Evolutionary conservation across 2,797 vertebrate species (phyloP).

Genomic region (Schizothorax lantsangensis): DNA sequence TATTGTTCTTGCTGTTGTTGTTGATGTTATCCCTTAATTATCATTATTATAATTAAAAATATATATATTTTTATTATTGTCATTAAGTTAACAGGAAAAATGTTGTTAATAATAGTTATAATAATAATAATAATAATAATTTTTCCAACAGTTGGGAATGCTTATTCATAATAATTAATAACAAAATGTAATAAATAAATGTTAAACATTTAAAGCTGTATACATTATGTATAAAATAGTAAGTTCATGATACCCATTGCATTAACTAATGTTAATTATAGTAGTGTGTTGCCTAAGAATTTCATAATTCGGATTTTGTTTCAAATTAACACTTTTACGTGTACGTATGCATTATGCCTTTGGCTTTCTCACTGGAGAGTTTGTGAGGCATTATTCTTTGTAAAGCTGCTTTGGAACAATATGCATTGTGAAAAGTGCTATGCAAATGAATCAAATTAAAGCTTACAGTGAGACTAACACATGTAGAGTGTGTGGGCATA

Average conservation of each 20-base stretch:
- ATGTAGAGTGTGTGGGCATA: not conserved
- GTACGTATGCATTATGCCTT: not conserved
- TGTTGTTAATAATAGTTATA: too few species aligned
- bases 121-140: too few species aligned
- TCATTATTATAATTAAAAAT: not conserved
- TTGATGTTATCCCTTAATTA: not conserved
- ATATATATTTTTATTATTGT: not conserved
- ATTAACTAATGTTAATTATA: not conserved
- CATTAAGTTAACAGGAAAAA: too few species aligned
- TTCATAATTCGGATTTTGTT: not conserved
- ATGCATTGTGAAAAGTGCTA: not conserved
- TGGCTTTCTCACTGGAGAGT: not conserved
- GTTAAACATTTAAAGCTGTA: not conserved
- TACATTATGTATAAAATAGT: not conserved
- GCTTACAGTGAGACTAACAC: constrained; percentile 4
- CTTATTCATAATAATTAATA: too few species aligned
- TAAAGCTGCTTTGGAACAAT: not conserved
- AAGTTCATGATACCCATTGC: not conserved
- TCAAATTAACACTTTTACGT: not conserved
- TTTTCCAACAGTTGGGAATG: too few species aligned
- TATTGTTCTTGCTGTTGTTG: not conserved
- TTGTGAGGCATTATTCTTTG: not conserved
- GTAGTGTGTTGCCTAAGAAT: not conserved
- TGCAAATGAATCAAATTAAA: not conserved
- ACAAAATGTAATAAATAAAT: not conserved